Percentiles rank a stretch among this genome's conserved stretches.
Conservation (phyloP, 1,140 invertebrate genomes). For the Spodoptera frugiperda region DNA sequence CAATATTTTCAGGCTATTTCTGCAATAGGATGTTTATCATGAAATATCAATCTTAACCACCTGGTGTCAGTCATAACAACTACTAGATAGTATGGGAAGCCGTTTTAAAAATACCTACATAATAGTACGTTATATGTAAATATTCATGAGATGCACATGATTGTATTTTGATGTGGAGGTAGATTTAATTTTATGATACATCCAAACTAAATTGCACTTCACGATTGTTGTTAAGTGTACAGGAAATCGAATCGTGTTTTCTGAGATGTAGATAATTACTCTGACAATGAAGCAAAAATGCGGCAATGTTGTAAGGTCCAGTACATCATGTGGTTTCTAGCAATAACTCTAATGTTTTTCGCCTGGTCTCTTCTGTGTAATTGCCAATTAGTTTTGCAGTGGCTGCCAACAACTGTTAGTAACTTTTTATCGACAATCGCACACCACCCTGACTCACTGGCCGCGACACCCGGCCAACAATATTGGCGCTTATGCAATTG, state of each 20-base stretch:
- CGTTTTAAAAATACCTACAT: conserved; percentile 11
- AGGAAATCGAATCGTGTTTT: conserved; percentile 44
- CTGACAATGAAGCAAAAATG: conserved; percentile 34
- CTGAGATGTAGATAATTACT: conserved; percentile 25
- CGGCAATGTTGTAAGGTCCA: conserved; percentile 20
- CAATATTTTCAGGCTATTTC: conserved; percentile 45
- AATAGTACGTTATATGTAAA: conserved; percentile 13
- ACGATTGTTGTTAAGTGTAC: conserved; percentile 35
- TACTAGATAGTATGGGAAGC: conserved; percentile 5
- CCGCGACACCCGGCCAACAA: conserved; percentile 60
- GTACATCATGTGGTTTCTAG: not conserved
- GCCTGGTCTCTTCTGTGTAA: conserved; percentile 54
- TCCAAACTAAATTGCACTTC: conserved; percentile 32
- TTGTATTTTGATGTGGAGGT: conserved; percentile 34
- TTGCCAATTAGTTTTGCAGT: conserved; percentile 66
- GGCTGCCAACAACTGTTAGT: conserved; percentile 62
- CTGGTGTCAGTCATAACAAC: conserved; percentile 13
- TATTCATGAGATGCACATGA: conserved; percentile 26
- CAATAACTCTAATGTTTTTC: conserved; percentile 49
- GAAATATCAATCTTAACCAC: conserved; percentile 23
- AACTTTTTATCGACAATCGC: conserved; percentile 65
- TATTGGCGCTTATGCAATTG: conserved; percentile 74
- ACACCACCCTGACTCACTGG: conserved; percentile 63
- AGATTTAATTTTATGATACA: conserved; percentile 40
- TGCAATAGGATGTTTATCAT: conserved; percentile 42